Base-by-base conservation (phyloP, 2,888 invertebrate genomes). In the Tanytarsus gracilentus region DNA sequence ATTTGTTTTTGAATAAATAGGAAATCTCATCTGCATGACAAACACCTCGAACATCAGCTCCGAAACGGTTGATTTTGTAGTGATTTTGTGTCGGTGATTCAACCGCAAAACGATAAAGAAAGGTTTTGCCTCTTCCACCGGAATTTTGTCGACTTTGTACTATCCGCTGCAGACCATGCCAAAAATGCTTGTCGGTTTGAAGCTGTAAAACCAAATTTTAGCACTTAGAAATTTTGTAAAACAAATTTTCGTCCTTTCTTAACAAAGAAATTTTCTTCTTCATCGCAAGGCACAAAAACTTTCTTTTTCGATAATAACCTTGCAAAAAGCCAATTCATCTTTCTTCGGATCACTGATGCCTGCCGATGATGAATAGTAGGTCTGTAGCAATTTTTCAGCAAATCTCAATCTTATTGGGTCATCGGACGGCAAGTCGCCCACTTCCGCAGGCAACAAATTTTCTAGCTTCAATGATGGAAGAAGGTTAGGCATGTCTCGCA, bases 1-100 rank as follows among this genome's bases (percentile, higher is more conserved):
- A 29, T 8, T 30, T 30, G 18, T 72, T 72, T 62, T 71, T 72
- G 59, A 71, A 74, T 1, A 74, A 64, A 61, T 71, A 74, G 23
- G 67, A 66, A 16, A 73, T 63, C 58, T 74, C 74, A 63, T 74
- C 74, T 1, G 69, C 72, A 64, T 74, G 74, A 27, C 72, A 69
- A 1, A 67, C 69, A 8, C 62, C 62, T 0, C 67, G 65, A 21
- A 70, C 59, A 30, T 67, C 65, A 4, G 65, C 64, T 9, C 70
- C 72, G 29, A 70, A 71, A 36, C 68, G 70, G 50, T 72, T 67
- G 60, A 69, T 71, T 23, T 72, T 69, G 65, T 73, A 69, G 23
- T 69, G 69, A 65, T 73, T 74, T 40, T 73, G 73, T 64, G 71
- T 66, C 27, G 67, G 65, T 2, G 73, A 72, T 53, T 74, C 73